Conservation (phyloP, 2,113 vertebrate species). For the Erpornis zantholeuca region DNA sequence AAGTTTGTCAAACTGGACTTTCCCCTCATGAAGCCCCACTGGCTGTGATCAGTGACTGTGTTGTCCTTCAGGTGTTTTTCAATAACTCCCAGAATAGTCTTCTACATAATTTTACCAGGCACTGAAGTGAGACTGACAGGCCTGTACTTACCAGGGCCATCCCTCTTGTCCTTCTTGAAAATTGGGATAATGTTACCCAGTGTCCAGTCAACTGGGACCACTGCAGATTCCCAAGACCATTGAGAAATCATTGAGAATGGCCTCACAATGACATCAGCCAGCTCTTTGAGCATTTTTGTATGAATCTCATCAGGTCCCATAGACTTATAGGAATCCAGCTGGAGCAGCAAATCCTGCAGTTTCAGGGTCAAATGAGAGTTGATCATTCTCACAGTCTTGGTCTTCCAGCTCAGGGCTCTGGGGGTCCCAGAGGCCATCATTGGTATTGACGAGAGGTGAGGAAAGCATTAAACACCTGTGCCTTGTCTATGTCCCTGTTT, state of each 20-base stretch:
- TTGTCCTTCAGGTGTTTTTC: neutral
- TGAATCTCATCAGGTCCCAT: neutral
- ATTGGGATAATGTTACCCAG: neutral
- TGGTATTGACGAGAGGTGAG: neutral
- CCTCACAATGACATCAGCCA: neutral
- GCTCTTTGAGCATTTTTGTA: neutral
- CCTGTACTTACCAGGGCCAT: neutral
- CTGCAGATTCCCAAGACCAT: neutral
- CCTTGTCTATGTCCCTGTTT: neutral
- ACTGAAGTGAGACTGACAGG: neutral
- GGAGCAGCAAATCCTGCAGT: neutral
- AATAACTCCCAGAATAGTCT: neutral
- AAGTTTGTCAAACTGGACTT: neutral
- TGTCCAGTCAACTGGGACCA: neutral
- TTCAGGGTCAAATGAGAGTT: neutral
- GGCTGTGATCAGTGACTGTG: neutral
- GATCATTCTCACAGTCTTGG: neutral
- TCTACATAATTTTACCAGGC: neutral
- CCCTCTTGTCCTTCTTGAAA: neutral
- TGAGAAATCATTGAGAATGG: neutral
- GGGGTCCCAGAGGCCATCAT: neutral
- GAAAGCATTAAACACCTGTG: neutral
- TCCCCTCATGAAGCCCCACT: neutral
- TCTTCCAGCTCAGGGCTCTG: neutral
- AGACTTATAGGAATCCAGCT: neutral